Conservation (phyloP, 2,888 invertebrate genomes). For the Ophraella communa region DNA sequence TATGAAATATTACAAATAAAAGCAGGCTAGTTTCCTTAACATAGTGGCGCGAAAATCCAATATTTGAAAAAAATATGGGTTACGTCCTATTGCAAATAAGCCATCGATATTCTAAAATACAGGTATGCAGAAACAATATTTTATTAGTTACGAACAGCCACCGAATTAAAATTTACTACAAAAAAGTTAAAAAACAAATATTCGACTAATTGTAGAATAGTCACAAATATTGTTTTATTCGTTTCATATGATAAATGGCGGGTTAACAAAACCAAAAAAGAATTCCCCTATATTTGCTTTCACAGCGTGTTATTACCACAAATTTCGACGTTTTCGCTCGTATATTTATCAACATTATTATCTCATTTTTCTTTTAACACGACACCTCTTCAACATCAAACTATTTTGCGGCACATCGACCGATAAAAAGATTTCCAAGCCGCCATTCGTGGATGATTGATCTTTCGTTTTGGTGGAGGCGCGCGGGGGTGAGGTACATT, state of each 20-base stretch:
- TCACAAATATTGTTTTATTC: background rate
- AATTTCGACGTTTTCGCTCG: background rate
- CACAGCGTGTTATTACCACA: slow-evolving; percentile 5
- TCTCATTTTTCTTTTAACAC: slow-evolving; percentile 34
- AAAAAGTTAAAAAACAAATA: too few relatives aligned
- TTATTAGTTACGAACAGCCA: too few relatives aligned
- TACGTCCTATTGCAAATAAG: too few relatives aligned
- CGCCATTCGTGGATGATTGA: slow-evolving; percentile 44
- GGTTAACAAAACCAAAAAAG: background rate
- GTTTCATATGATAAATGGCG: background rate
- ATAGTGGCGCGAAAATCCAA: too few relatives aligned
- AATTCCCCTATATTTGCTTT: background rate
- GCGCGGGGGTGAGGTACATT: background rate
- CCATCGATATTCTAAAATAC: too few relatives aligned
- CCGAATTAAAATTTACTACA: too few relatives aligned
- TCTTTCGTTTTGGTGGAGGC: slow-evolving; percentile 22
- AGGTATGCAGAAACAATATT: too few relatives aligned
- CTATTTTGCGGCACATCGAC: slow-evolving; percentile 24
- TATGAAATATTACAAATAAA: too few relatives aligned
- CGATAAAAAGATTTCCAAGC: slow-evolving; percentile 42
- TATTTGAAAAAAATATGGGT: too few relatives aligned
- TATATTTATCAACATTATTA: slow-evolving; percentile 30
- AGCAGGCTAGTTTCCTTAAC: too few relatives aligned
- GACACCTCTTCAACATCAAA: slow-evolving; percentile 39
- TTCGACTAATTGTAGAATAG: too few relatives aligned